Base-by-base conservation (phyloP, 2,888 invertebrate genomes). In the Drosophila meridiana region DNA sequence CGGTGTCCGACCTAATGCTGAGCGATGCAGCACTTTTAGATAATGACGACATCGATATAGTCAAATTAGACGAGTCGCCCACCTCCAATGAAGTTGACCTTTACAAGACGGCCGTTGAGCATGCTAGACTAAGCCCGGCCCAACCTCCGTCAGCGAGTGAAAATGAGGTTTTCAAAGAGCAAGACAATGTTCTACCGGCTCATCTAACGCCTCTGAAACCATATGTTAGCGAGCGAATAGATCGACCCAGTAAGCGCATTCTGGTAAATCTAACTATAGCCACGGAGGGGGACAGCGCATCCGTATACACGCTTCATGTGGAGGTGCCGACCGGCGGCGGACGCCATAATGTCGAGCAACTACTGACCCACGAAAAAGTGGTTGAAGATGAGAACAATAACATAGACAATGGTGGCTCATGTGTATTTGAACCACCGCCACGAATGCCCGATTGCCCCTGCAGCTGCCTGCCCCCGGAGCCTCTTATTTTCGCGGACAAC, bases 261-360 rank as follows among this genome's bases (percentile, higher is more conserved):
- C 94, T 97, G 80, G 96, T 97, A 73, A 97, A 97, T 93, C 94
- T 97, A 80, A 97, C 97, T 9, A 97, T 97, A 89, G 95, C 96
- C 71, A 95, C 96, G 50, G 96, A 96, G 87, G 94, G 94, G 70
- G 94, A 94, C 76, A 92, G 93, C 52, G 93, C 93, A 63, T 94
- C 94, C 40, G 94, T 97, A 76, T 97, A 97, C 93, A 95, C 97
- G 43, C 94, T 97, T 82, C 97, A 97, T 87, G 95, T 97, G 70
- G 96, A 96, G 73, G 95, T 97, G 65, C 97, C 97, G 11, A 95
- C 95, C 62, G 94, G 94, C 36, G 83, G 69, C 4, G 86, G 83
- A 2, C 59, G 87, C 0, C 89, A 90, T 48, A 82, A 80, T 71
- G 64, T 91, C 6, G 87, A 90, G 52, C 89, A 91, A 66, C 73